Evolutionary conservation across 1,140 invertebrate genomes (phyloP), one percentile per base, ranked within the genome.

Genomic region (Varroa destructor): DNA sequence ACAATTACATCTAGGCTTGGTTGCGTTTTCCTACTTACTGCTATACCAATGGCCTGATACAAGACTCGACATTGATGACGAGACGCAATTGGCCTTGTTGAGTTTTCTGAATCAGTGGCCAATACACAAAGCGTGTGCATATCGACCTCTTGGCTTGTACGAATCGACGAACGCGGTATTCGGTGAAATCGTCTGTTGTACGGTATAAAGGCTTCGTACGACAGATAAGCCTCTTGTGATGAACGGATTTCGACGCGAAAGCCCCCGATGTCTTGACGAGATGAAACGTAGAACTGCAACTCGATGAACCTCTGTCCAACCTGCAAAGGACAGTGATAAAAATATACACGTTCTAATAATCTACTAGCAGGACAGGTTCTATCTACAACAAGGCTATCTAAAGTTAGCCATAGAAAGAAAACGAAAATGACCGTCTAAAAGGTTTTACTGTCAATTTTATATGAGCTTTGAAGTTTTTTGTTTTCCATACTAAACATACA

Each of bases 171-270:
- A 14, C 61, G 61, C 40, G 61, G 61, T 25, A 67, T 67, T 3
- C 40, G 40, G 36, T 25, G 37, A 37, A 67, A 67, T 40, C 61
- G 61, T 40, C 3, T 67, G 37, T 37, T 67, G 37, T 67, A 67
- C 61, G 61, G 61, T 10, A 67, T 40, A 37, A 43, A 67, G 3
- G 40, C 46, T 14, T 67, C 61, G 61, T 67, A 67, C n/a, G 61
- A 67, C 8, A 67, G 14, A 67, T 25, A 43, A 12, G 61, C 14
- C 40, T 40, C 3, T 1, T 12, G 14, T 37, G 61, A 67, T 40
- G 61, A 67, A 37, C 61, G 61, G 46, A 67, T 67, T 8, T 67
- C n/a, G 2, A 67, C 36, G 61, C 61, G 61, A 46, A 67, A 67
- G 10, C 61, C 61, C 1, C 61, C 61, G 37, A 67, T 67, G 46